phyloP scores from a whole-genome alignment of 1,140 invertebrate genomes.

The Elymnias hypermnestra region DNA sequence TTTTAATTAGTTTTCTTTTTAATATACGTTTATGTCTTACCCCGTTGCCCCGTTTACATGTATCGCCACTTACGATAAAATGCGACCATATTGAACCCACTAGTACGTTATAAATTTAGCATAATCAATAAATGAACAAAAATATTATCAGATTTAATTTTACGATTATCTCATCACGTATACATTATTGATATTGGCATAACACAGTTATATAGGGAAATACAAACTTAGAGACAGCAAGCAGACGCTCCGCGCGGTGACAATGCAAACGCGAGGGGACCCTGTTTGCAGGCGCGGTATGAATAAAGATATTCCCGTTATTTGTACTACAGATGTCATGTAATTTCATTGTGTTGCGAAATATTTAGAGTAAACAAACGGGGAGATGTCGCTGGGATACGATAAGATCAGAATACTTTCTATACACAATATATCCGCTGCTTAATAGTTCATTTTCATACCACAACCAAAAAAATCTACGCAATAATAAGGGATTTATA shows the following conservation, averaged over 20 bases:
- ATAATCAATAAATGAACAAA: too few relatives aligned
- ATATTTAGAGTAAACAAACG: constrained; percentile 73
- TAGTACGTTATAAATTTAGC: too few relatives aligned
- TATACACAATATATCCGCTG: constrained; percentile 33
- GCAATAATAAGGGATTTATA: constrained; percentile 55
- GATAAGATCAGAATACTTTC: constrained; percentile 64
- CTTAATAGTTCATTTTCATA: constrained; percentile 57
- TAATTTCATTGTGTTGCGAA: constrained; percentile 73
- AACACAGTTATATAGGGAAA: constrained; percentile 14
- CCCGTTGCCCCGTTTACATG: too few relatives aligned
- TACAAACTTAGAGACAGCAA: constrained; percentile 41
- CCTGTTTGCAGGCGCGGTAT: constrained; percentile 60
- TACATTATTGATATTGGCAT: constrained; percentile 6
- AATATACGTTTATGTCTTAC: too few relatives aligned
- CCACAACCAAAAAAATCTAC: constrained; percentile 44
- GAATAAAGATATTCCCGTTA: constrained; percentile 76
- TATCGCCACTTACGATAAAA: too few relatives aligned
- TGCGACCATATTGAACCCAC: too few relatives aligned
- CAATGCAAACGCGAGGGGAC: constrained; percentile 59
- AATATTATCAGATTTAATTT: neutral
- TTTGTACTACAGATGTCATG: constrained; percentile 75
- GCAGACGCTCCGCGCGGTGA: constrained; percentile 55
- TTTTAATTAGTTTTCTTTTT: too few relatives aligned
- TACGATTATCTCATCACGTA: too few relatives aligned
- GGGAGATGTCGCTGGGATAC: constrained; percentile 49